Conservation (phyloP, 2,797 vertebrate genomes). For the Arctocebus calabarensis region DNA sequence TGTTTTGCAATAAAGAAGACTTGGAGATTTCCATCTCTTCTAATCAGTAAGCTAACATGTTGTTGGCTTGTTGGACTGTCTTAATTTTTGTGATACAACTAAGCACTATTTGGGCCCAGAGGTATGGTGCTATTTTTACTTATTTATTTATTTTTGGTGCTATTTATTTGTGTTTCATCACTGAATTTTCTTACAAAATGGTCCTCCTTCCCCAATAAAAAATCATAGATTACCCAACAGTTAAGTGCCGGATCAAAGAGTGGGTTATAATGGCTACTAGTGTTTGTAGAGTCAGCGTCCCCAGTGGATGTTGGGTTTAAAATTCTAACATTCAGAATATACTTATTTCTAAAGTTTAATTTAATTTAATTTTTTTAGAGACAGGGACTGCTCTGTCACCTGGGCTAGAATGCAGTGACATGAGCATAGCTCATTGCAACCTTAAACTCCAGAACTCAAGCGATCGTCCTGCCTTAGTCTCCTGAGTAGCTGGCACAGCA, state of each 20-base stretch:
- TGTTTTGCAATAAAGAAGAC: constrained; percentile 35
- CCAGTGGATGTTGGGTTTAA: constrained; percentile 1
- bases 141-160: too few relatives aligned
- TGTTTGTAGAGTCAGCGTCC: neutral
- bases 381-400: neutral
- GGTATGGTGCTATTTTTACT: neutral
- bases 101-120: neutral
- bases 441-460: neutral
- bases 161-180: neutral
- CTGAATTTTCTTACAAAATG: neutral
- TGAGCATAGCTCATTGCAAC: neutral
- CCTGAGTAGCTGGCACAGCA: too few relatives aligned
- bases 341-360: neutral
- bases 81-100: neutral
- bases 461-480: too few relatives aligned
- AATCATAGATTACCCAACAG: neutral
- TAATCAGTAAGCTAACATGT: neutral
- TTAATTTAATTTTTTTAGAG: neutral
- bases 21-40: constrained; percentile 11
- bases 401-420: neutral
- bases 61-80: neutral
- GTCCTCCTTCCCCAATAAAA: neutral
- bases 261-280: neutral
- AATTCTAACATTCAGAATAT: constrained; percentile 45
- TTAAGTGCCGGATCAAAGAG: neutral